Conservation (phyloP, 2,797 vertebrate genomes). For the Lacerta bilineata region DNA sequence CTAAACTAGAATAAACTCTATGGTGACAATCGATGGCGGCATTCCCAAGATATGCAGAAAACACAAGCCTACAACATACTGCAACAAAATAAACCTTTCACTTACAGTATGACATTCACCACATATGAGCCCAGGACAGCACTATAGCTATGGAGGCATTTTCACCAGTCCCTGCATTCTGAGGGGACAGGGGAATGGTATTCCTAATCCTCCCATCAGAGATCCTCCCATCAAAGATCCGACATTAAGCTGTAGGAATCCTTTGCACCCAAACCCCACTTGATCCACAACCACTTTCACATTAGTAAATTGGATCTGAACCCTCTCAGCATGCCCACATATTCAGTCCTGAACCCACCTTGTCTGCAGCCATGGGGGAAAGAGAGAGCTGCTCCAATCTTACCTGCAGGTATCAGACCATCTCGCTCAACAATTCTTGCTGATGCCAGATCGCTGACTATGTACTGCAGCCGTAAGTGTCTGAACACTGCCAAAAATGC, state of each 20-base stretch:
- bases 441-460: slow-evolving; percentile 96
- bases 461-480: slow-evolving; percentile 93
- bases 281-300: neutral
- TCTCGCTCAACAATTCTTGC: slow-evolving; percentile 95
- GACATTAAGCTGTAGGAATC: neutral
- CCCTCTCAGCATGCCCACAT: neutral
- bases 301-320: neutral
- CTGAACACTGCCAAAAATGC: slow-evolving; percentile 87
- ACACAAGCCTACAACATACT: neutral
- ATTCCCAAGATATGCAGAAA: neutral
- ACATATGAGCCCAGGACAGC: neutral
- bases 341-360: neutral
- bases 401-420: slow-evolving; percentile 91
- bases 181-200: neutral
- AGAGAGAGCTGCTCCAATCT: neutral
- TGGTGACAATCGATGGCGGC: neutral
- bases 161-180: neutral
- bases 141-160: neutral
- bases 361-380: neutral
- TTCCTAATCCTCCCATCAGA: neutral
- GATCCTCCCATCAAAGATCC: neutral
- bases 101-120: neutral
- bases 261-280: neutral
- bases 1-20: neutral
- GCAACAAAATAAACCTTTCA: neutral